Base-by-base conservation (phyloP, 1,140 invertebrate genomes). In the Aphelenchoides besseyi region DNA sequence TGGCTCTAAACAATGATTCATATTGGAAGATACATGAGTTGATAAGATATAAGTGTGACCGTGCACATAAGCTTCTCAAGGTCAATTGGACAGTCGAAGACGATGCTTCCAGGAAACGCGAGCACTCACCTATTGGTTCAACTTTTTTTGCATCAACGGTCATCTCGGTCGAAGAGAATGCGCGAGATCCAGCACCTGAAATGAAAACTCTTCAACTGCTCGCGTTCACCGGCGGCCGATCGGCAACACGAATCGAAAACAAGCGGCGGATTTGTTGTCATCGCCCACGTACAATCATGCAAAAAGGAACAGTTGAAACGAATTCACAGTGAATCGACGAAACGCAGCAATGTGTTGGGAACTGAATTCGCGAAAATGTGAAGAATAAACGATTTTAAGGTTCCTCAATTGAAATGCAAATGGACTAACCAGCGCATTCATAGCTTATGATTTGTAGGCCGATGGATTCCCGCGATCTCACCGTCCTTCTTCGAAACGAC, bases 141-240 rank as follows among this genome's bases (percentile, higher is more conserved):
- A 48, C n/a, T n/a, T n/a, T 48, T 48, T 48, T 48, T 48, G 41
- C 41, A 48, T 48, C 41, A 23, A 23, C 41, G 41, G 41, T 48
- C 41, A 48, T 48, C 41, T 12, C 41, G 41, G 41, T 12, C 41
- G 41, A 23, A 12, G 41, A 48, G 41, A 23, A 23, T 12, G 41
- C 41, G 41, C 41, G n/a, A n/a, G n/a, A n/a, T n/a, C n/a, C n/a
- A n/a, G n/a, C n/a, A n/a, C n/a, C n/a, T n/a, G n/a, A 48, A 48
- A 12, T 48, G 41, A 48, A 48, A 48, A 48, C 41, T 16, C 41
- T 16, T 23, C 12, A 12, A 48, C 41, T 48, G 41, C 41, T 48
- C 41, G 12, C 41, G 41, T 48, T 48, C 41, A 23, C 23, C 41
- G 41, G 41, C 41, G 41, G 12, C 41, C 41, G 41, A 48, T 48